Percentiles rank a stretch among this genome's conserved stretches.
Conservation (phyloP, 2,797 vertebrate species). For the Hippocampus kuda region DNA sequence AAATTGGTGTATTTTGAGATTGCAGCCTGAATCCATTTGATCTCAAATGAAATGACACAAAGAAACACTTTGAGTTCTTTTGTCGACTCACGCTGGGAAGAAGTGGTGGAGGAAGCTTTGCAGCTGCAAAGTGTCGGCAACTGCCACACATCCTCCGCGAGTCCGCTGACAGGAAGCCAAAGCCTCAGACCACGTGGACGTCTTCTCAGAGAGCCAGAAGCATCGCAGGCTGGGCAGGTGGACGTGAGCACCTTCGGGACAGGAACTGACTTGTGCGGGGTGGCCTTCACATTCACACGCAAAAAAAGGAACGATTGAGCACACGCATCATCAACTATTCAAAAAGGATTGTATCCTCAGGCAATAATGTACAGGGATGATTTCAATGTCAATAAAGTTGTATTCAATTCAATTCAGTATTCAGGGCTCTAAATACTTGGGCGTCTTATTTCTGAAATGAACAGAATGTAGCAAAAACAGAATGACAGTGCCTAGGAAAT, state of each 20-base stretch:
- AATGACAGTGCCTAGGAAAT: no score
- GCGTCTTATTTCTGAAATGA: no score
- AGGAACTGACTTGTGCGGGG: slow-evolving; percentile 48
- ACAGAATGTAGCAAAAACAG: no score
- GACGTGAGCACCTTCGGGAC: slow-evolving; percentile 58
- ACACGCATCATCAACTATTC: background rate
- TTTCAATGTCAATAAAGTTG: no score
- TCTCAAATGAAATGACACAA: background rate
- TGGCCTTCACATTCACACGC: slow-evolving; percentile 1
- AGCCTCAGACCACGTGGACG: slow-evolving; percentile 52
- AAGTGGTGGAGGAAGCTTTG: slow-evolving; percentile 54
- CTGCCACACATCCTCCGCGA: slow-evolving; percentile 51
- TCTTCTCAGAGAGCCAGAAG: slow-evolving; percentile 61
- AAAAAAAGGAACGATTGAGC: background rate
- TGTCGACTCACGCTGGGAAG: slow-evolving; percentile 56
- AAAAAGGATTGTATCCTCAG: no score
- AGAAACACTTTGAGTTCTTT: background rate
- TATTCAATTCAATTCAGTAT: no score
- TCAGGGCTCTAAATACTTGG: no score
- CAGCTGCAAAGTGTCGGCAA: slow-evolving; percentile 42
- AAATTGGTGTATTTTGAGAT: no score
- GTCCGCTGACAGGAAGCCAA: slow-evolving; percentile 39
- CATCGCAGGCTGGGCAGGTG: slow-evolving; percentile 52
- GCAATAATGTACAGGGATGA: no score
- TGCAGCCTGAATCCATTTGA: no score